These are phyloP conservation scores for Cataglyphis rosenhaueri DNA, from an alignment of 2,888 invertebrate species.

Conservation along the genomic window DNA sequence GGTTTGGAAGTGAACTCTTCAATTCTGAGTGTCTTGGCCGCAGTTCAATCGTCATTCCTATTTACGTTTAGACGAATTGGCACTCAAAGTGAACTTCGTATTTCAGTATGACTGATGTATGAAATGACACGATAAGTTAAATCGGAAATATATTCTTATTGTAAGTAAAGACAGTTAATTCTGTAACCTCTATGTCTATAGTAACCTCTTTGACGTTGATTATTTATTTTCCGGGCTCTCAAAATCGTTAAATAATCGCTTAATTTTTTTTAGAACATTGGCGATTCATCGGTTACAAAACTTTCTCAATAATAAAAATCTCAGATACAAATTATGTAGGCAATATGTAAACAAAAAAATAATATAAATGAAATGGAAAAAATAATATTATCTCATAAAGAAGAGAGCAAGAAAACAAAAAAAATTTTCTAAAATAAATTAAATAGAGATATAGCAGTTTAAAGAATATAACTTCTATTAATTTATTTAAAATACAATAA, in stretches of 20 bases:
- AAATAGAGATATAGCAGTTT: neutral
- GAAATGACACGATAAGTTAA: slow-evolving; percentile 8
- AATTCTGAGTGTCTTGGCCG: slow-evolving; percentile 3
- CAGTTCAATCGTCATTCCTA: slow-evolving; percentile 39
- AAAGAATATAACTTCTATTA: no score
- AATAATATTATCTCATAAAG: neutral
- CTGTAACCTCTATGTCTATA: no score
- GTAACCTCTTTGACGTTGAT: neutral
- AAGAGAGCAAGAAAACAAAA: neutral
- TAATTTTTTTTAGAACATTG: neutral
- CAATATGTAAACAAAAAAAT: neutral
- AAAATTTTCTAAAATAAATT: neutral
- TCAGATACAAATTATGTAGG: neutral
- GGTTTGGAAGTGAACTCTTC: neutral
- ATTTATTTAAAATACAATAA: no score
- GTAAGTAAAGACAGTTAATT: slow-evolving; percentile 8
- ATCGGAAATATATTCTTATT: slow-evolving; percentile 2
- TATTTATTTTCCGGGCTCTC: neutral
- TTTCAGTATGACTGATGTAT: slow-evolving; percentile 5
- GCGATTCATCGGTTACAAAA: neutral
- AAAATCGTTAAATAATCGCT: neutral
- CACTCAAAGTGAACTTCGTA: slow-evolving; percentile 34
- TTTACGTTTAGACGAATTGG: slow-evolving; percentile 43
- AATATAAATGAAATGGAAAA: neutral
- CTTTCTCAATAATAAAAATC: neutral